Base-by-base conservation (phyloP, 2,113 vertebrate species). In the Corvus cornix region DNA sequence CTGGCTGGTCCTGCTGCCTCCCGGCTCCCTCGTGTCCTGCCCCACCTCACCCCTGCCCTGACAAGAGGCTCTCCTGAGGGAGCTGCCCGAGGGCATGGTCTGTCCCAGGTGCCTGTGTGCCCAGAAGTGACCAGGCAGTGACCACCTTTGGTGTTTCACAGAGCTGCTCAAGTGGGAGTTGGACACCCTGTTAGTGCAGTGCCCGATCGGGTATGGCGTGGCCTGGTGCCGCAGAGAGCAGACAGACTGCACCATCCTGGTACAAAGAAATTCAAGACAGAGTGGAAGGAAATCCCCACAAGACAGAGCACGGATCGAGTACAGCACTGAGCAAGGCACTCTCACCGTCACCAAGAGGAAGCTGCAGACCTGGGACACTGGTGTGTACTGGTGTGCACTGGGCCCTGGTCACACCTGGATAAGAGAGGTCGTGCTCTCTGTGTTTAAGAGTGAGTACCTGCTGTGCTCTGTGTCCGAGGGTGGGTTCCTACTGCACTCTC, bases 371-470 rank as follows among this genome's bases (percentile, higher is more conserved):
- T 1, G 8, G 23, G 96, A 98, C 84, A 68, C 83, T 0, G 95
- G 97, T 2, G 9, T 80, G 23, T 98, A 98, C 78, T 75, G 13
- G 66, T 98, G 97, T 72, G 85, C 55, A 1, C 14, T n/a, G 30
- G 1, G 0, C 13, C 0, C 2, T 7, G 0, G 0, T 3, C 17
- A 0, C 4, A 15, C 18, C 31, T 11, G 0, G 14, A 7, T 74
- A 5, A 44, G 12, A 79, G 97, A 97, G 59, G 33, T 70, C 17
- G 48, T 12, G 24, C 78, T 97, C n/a, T 58, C 62, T 10, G 96
- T 97, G 67, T 60, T 19, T 82, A 85, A 78, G 44, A 76, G 83
- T 85, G 72, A 85, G 83, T 85, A 66, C 43, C 69, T 39, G 49
- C 14, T 15, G 39, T 14, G 13, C 58, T 21, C 35, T 3, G 22